Evolutionary conservation across 2,113 vertebrate genomes (phyloP).

Genomic region (Phaethornis superciliosus): DNA sequence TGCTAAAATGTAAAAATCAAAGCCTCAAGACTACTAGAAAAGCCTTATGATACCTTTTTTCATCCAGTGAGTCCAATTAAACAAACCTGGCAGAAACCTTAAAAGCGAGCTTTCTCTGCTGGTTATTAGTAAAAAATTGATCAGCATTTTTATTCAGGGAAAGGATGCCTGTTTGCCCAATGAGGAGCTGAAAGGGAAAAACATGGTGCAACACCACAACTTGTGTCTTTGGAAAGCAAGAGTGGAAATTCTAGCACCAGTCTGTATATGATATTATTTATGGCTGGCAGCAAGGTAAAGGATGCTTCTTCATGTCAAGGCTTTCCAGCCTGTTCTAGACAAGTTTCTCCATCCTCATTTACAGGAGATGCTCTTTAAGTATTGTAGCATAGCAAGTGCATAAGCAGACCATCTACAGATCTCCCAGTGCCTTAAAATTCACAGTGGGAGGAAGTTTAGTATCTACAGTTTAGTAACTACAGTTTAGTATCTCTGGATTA

Average conservation of each 20-base stretch:
- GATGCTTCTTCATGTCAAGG: constrained; percentile 1
- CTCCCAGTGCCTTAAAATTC: neutral
- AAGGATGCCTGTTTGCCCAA: neutral
- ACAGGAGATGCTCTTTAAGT: neutral
- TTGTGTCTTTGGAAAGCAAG: neutral
- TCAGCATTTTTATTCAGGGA: neutral
- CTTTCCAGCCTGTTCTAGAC: neutral
- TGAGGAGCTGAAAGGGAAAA: neutral
- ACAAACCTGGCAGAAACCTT: constrained; percentile 6
- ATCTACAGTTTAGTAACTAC: neutral
- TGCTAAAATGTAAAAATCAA: constrained; percentile 22
- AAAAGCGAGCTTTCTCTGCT: neutral
- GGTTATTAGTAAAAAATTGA: neutral
- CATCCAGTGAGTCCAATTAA: neutral
- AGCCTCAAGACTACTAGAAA: neutral
- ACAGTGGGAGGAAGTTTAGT: neutral
- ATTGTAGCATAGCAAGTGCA: neutral
- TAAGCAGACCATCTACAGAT: neutral
- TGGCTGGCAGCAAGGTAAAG: neutral
- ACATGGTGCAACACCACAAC: neutral
- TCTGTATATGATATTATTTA: neutral
- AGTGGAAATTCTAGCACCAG: neutral
- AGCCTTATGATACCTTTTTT: neutral
- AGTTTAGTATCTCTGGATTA: neutral
- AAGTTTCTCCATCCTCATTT: neutral